phyloP scores from a whole-genome alignment of 2,113 vertebrate species.

The Oenanthe oenanthe region DNA sequence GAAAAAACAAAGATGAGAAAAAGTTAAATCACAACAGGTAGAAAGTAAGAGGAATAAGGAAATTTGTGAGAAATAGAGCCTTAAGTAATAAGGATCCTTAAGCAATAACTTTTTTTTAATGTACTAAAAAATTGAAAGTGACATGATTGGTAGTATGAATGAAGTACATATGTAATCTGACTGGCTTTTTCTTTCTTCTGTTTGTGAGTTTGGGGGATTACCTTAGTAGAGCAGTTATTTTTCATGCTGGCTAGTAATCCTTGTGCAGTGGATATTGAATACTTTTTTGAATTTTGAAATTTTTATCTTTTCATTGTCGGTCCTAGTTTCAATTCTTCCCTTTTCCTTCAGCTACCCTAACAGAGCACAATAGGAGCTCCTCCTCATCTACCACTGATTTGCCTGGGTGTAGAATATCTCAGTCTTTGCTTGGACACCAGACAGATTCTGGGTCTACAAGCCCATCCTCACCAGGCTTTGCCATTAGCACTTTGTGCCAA shows the following conservation, averaged over 20 bases:
- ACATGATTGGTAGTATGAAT: not conserved
- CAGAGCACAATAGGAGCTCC: conserved; percentile 65
- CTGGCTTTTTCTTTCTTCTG: fast-evolving
- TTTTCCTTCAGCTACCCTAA: conserved; percentile 74
- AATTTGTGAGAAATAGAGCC: not conserved
- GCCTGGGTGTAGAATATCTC: conserved; percentile 74
- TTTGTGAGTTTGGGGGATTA: not conserved
- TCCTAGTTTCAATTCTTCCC: conserved; percentile 68
- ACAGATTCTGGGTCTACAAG: conserved; percentile 74
- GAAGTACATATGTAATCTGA: not conserved
- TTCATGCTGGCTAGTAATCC: not conserved
- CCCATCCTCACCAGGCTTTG: conserved; percentile 71
- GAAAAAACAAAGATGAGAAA: not conserved
- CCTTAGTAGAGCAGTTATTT: not conserved
- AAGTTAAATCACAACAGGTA: not conserved
- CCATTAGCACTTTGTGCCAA: conserved; percentile 28
- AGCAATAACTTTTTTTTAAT: not conserved
- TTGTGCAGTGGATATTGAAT: not conserved
- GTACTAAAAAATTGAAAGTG: not conserved
- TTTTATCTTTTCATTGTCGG: conserved; percentile 33
- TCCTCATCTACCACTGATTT: conserved; percentile 73
- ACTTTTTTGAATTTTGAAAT: conserved; percentile 5
- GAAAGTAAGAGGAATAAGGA: not conserved
- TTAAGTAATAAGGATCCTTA: not conserved
- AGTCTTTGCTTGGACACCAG: conserved; percentile 71